A percentile compares a stretch with the other conserved stretches of the same genome.
Conservation (phyloP, 2,113 vertebrate species). For the Alethe castanea region DNA sequence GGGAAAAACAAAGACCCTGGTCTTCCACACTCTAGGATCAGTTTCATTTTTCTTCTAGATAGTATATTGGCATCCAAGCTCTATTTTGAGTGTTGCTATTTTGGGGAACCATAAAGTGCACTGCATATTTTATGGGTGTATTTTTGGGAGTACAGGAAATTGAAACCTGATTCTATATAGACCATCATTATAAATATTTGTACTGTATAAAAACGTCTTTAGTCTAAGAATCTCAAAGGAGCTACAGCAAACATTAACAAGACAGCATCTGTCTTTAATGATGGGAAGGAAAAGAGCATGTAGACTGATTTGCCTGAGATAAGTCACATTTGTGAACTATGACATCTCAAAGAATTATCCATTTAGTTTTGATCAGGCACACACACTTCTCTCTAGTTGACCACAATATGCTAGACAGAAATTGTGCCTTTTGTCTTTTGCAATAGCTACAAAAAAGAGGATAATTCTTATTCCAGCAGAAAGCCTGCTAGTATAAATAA, state of each 20-base stretch:
- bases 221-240: background rate
- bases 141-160: slow-evolving; percentile 44
- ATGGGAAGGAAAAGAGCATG: background rate
- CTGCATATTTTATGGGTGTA: slow-evolving; percentile 23
- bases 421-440: background rate
- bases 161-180: slow-evolving; percentile 13
- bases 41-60: slow-evolving; percentile 25
- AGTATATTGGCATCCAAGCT: background rate
- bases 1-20: background rate
- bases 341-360: background rate
- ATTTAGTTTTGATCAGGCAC: background rate
- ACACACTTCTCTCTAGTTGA: background rate
- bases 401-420: background rate
- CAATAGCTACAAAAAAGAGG: background rate
- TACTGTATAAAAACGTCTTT: background rate
- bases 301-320: background rate
- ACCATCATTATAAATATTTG: slow-evolving; percentile 23
- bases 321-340: background rate
- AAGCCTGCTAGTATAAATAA: background rate
- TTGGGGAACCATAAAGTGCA: slow-evolving; percentile 5
- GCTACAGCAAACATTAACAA: background rate
- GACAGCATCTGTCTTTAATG: background rate
- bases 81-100: slow-evolving; percentile 54
- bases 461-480: background rate
- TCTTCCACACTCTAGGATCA: background rate